A percentile compares a stretch with the other conserved stretches of the same genome.
Evolutionary conservation across 2,113 vertebrate genomes (phyloP).

Genomic region (Reinhardtius hippoglossoides): DNA sequence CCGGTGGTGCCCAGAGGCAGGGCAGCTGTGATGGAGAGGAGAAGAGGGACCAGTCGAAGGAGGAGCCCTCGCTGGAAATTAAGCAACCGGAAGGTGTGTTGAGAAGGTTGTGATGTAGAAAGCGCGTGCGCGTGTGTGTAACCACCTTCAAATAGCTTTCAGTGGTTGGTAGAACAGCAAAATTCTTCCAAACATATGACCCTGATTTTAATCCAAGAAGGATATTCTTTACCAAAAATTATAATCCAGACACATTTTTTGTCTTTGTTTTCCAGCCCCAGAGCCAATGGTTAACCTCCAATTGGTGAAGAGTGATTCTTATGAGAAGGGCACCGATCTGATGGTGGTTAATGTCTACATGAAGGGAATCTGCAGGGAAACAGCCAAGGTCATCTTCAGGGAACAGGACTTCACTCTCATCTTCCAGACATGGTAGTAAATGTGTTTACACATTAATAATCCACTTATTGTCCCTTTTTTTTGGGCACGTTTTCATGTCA

Average conservation of each 20-base stretch:
- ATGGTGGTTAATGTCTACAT: conserved; percentile 97
- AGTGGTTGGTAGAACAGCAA: too few species aligned
- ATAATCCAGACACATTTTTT: too few species aligned
- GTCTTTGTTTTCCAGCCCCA: conserved; percentile 71
- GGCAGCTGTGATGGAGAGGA: conserved; percentile 72
- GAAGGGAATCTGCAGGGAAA: conserved; percentile 91
- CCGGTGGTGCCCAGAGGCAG: not conserved
- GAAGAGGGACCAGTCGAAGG: conserved; percentile 87
- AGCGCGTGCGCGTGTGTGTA: too few species aligned
- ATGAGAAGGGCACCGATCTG: conserved; percentile 95
- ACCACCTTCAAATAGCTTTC: too few species aligned
- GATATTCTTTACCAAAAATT: not conserved
- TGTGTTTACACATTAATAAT: not conserved
- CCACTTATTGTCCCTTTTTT: not conserved
- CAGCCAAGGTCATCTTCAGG: conserved; percentile 92
- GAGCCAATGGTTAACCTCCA: conserved; percentile 92
- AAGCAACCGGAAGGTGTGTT: conserved; percentile 84
- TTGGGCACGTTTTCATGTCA: not conserved
- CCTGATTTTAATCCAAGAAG: too few species aligned
- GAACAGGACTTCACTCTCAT: conserved; percentile 97
- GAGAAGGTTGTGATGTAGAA: not conserved
- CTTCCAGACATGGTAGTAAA: conserved; percentile 92
- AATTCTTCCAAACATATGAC: not conserved
- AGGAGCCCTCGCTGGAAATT: conserved; percentile 79
- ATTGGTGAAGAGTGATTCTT: conserved; percentile 93